Conservation (phyloP, 2,888 invertebrate species). For the Lathronympha strigana region DNA sequence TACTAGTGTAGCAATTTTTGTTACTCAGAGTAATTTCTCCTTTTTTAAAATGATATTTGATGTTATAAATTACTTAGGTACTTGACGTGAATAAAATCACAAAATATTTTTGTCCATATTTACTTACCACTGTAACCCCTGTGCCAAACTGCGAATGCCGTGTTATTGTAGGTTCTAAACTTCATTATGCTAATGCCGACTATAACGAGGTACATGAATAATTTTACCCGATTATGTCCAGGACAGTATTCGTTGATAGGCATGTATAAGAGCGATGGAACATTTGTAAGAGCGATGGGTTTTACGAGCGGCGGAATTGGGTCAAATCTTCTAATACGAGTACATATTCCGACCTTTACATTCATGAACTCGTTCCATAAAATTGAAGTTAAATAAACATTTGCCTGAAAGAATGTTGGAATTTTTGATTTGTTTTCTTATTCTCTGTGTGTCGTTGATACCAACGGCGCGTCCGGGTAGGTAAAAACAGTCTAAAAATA, state of each 20-base stretch:
- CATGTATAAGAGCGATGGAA: constrained; percentile 12
- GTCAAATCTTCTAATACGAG: constrained; percentile 16
- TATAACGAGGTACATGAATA: constrained; percentile 61
- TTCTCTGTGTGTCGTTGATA: too few species aligned
- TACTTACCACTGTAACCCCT: constrained; percentile 16
- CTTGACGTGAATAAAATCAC: neutral
- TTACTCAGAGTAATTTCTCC: neutral
- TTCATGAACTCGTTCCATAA: constrained; percentile 3
- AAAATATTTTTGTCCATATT: constrained; percentile 14
- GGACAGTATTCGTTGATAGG: constrained; percentile 20
- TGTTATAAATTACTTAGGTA: neutral
- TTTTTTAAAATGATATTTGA: neutral
- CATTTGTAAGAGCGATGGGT: constrained; percentile 15
- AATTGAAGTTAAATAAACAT: constrained; percentile 3
- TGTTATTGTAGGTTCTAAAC: constrained; percentile 38
- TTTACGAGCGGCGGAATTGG: constrained; percentile 6
- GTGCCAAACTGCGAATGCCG: constrained; percentile 32
- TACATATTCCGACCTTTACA: constrained; percentile 7
- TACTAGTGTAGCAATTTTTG: neutral
- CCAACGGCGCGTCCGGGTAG: too few species aligned
- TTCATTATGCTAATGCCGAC: constrained; percentile 70
- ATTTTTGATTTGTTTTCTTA: neutral
- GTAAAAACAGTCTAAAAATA: too few species aligned
- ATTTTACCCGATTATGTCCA: constrained; percentile 54
- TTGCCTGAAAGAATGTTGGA: neutral